These are phyloP conservation scores for Hydrolagus colliei DNA, from an alignment of 2,797 vertebrate species.

Conservation along the genomic window DNA sequence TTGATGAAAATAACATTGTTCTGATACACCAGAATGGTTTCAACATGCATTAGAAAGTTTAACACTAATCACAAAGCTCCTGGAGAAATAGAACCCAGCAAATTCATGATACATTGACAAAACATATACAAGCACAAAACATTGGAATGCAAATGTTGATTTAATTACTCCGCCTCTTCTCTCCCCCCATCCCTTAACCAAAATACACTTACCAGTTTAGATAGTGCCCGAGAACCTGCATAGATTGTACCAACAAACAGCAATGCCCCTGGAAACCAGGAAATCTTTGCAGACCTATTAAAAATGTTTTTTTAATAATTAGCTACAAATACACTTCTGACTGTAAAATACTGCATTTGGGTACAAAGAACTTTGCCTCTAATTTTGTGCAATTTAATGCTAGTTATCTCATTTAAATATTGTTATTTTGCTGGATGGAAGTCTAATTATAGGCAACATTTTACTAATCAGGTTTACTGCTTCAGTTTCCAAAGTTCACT, in stretches of 20 bases:
- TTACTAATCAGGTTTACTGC: neutral
- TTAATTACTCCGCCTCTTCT: conserved; percentile 42
- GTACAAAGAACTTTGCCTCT: no score
- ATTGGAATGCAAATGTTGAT: conserved; percentile 34
- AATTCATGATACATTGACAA: neutral
- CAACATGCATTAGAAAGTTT: neutral
- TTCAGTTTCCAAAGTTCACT: neutral
- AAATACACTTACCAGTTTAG: conserved; percentile 67
- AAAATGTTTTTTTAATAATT: conserved; percentile 6
- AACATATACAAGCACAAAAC: neutral
- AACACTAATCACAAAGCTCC: conserved; percentile 32
- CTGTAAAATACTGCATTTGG: neutral
- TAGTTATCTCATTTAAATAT: neutral
- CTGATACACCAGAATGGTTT: neutral
- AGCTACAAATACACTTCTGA: neutral
- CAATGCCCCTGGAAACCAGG: conserved; percentile 79
- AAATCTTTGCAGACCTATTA: conserved; percentile 68
- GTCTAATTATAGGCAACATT: neutral
- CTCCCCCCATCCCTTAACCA: conserved; percentile 24
- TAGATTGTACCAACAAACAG: conserved; percentile 92
- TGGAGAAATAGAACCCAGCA: conserved; percentile 34
- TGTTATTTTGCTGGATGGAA: neutral
- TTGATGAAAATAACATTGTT: neutral
- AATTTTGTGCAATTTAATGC: neutral
- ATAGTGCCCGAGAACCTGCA: conserved; percentile 82